Percentiles rank a stretch among this genome's conserved stretches.
Evolutionary conservation across 2,888 invertebrate genomes (phyloP).

Genomic region (Syrista parreyssii): DNA sequence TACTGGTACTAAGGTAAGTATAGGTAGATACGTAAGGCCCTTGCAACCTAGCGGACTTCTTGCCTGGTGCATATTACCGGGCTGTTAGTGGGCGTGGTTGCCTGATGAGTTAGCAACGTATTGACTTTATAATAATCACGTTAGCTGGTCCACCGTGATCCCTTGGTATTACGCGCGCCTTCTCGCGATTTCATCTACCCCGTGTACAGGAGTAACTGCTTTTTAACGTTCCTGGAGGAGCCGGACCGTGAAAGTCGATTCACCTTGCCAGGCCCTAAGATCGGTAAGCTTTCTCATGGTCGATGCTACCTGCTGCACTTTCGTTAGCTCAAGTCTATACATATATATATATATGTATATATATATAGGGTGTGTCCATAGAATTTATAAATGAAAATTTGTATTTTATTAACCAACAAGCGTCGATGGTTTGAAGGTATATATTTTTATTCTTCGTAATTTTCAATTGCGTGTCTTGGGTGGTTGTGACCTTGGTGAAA

Average conservation of each 20-base stretch:
- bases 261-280: neutral
- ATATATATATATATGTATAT: no score
- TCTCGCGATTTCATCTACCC: conserved; percentile 51
- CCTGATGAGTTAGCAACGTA: conserved; percentile 67
- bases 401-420: no score
- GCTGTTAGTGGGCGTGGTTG: conserved; percentile 65
- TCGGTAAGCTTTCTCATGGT: neutral
- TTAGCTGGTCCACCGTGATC: conserved; percentile 57
- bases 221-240: no score
- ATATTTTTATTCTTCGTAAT: no score
- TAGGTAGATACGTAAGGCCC: neutral
- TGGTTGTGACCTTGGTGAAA: no score
- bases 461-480: no score
- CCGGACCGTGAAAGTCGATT: no score
- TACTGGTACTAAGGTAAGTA: neutral
- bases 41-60: conserved; percentile 60
- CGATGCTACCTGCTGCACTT: no score
- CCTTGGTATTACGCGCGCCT: conserved; percentile 54
- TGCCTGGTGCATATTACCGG: conserved; percentile 63
- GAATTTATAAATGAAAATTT: no score
- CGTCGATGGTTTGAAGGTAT: no score
- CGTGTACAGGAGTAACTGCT: conserved; percentile 35
- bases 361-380: no score
- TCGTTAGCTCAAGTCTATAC: no score
- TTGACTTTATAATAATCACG: conserved; percentile 67